Evolutionary conservation across 2,888 invertebrate species (phyloP).

Genomic region (Lepidocyrtinus sp.): DNA sequence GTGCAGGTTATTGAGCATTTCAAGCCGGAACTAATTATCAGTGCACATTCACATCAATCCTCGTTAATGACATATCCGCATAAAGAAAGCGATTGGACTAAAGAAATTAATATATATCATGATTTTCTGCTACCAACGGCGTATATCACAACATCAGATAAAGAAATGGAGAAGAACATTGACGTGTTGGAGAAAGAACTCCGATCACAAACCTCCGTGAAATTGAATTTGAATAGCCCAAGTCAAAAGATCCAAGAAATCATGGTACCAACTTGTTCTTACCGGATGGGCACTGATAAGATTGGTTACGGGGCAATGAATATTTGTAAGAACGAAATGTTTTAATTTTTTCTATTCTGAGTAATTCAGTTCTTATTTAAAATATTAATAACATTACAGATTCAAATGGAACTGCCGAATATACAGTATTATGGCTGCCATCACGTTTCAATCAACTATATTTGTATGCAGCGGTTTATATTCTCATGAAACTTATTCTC

Average conservation of each 20-base stretch:
- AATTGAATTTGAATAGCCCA: conserved; percentile 18
- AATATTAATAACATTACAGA: too few species aligned
- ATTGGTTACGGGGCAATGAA: conserved; percentile 91
- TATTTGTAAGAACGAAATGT: conserved; percentile 75
- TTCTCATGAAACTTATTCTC: conserved; percentile 70
- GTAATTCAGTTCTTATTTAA: too few species aligned
- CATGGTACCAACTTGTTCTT: conserved; percentile 94
- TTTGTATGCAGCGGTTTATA: conserved; percentile 75
- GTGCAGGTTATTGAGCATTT: conserved; percentile 78
- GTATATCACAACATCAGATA: not conserved
- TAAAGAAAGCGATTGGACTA: not conserved
- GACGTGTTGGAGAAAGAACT: not conserved
- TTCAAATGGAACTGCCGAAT: conserved; percentile 75
- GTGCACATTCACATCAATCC: conserved; percentile 81
- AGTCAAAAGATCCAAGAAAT: conserved; percentile 79
- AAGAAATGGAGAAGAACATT: not conserved
- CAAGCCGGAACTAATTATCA: conserved; percentile 80
- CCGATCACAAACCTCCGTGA: not conserved
- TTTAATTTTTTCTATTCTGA: conserved; percentile 69
- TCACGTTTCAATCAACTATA: conserved; percentile 79
- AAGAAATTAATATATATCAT: conserved; percentile 34
- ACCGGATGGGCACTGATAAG: conserved; percentile 91
- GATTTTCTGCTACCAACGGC: conserved; percentile 50
- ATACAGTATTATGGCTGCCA: conserved; percentile 86
- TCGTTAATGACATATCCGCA: conserved; percentile 73